Percentiles rank a stretch among this genome's conserved stretches.
Evolutionary conservation across 1,140 invertebrate species (phyloP).

Genomic region (Drosophila melanica): DNA sequence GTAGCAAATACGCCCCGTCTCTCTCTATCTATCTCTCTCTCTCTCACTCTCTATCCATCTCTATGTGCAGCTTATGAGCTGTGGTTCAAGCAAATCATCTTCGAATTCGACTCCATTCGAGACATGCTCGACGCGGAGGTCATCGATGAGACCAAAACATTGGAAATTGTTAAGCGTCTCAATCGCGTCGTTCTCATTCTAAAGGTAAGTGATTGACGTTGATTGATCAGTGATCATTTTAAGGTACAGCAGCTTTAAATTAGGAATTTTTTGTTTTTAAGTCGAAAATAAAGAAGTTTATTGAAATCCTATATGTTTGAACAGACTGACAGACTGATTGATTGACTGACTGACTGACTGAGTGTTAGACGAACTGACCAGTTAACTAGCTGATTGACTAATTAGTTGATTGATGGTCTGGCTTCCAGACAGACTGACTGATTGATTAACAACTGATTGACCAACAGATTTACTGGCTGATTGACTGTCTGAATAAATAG

Average conservation of each 20-base stretch:
- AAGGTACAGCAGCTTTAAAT: neutral
- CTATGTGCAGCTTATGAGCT: constrained; percentile 95
- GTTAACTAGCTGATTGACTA: no score
- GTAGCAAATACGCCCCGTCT: neutral
- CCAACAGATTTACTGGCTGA: no score
- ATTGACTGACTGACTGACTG: no score
- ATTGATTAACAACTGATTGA: no score
- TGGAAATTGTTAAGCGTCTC: constrained; percentile 96
- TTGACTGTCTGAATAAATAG: no score
- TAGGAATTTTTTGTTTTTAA: no score
- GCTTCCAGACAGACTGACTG: no score
- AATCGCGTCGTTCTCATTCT: constrained; percentile 96
- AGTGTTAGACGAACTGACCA: no score
- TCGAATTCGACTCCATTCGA: constrained; percentile 96
- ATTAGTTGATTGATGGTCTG: no score
- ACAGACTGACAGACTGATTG: neutral
- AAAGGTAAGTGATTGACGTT: constrained; percentile 88
- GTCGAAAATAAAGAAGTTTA: no score
- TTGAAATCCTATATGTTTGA: no score
- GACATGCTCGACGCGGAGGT: constrained; percentile 90
- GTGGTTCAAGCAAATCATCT: constrained; percentile 99
- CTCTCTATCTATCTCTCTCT: constrained; percentile 35
- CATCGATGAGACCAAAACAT: constrained; percentile 95
- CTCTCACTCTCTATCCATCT: neutral
- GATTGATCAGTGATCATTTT: neutral